phyloP scores from a whole-genome alignment of 2,113 vertebrate species.

The Corythornis madagascariensis region DNA sequence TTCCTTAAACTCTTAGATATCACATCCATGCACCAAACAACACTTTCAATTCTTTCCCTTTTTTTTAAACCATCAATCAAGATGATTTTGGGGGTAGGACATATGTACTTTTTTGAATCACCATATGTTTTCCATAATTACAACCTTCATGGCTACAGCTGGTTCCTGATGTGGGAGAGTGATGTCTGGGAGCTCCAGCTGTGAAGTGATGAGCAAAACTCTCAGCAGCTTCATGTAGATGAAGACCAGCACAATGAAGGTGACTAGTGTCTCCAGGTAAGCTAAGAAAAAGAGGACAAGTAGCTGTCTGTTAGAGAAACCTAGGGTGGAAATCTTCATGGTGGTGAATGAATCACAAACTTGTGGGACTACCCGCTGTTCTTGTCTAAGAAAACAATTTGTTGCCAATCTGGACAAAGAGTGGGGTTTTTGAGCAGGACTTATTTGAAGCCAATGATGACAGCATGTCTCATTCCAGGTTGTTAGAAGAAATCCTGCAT shows the following conservation, averaged over 20 bases:
- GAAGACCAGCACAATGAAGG: constrained; percentile 75
- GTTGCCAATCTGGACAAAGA: not conserved
- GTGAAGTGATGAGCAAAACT: constrained; percentile 42
- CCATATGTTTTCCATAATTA: not conserved
- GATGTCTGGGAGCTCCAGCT: not conserved
- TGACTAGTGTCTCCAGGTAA: constrained; percentile 74
- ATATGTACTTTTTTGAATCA: not conserved
- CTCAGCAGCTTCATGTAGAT: constrained; percentile 66
- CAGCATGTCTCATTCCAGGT: not conserved
- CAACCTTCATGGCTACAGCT: not conserved
- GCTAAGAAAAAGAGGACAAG: not conserved
- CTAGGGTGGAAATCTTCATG: not conserved
- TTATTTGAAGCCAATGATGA: not conserved
- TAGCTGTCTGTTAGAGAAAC: not conserved
- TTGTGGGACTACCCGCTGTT: not conserved
- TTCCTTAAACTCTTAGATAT: not conserved
- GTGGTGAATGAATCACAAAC: constrained; percentile 16
- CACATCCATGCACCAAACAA: not conserved
- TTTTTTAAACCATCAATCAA: not conserved
- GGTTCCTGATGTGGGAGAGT: not conserved
- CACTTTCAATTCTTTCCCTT: not conserved
- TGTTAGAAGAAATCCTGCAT: not conserved
- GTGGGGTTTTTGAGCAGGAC: not conserved
- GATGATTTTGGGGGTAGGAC: not conserved
- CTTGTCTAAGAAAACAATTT: constrained; percentile 26